Percentiles rank a stretch among this genome's conserved stretches.
phyloP scores from a whole-genome alignment of 2,113 vertebrate genomes.

The Tragulus kanchil region DNA sequence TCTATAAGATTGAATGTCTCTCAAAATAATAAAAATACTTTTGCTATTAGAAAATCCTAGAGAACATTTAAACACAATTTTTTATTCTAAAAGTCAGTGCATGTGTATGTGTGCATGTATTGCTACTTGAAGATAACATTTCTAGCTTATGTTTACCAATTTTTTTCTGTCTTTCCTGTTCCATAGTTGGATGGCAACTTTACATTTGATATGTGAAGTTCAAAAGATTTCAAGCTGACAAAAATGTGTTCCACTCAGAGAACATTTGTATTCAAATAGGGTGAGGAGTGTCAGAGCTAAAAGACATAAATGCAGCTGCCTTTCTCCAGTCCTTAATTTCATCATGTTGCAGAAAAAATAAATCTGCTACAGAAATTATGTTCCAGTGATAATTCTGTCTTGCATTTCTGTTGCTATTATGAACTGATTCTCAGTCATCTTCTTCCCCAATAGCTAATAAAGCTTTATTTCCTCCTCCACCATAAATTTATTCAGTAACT shows the following conservation, averaged over 20 bases:
- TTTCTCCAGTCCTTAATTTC: not conserved
- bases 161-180: conserved; percentile 22
- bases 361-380: not conserved
- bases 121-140: not conserved
- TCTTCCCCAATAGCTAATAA: not conserved
- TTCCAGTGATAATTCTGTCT: not conserved
- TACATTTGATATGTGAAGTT: conserved; percentile 49
- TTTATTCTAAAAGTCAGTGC: not conserved
- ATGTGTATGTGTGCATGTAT: not conserved
- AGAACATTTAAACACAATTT: not conserved
- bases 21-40: not conserved
- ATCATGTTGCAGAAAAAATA: not conserved
- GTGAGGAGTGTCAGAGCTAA: not conserved
- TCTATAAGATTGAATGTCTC: not conserved
- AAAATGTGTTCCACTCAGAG: conserved; percentile 7
- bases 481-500: not conserved
- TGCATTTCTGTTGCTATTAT: not conserved
- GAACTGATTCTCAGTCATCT: not conserved
- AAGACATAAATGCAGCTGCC: not conserved
- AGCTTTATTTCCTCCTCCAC: not conserved
- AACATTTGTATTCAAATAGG: conserved; percentile 38
- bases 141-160: not conserved
- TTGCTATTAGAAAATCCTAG: not conserved
- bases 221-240: conserved; percentile 39
- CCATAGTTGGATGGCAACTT: conserved; percentile 24